Conservation (phyloP, 2,888 invertebrate genomes). For the Apamea crenata region DNA sequence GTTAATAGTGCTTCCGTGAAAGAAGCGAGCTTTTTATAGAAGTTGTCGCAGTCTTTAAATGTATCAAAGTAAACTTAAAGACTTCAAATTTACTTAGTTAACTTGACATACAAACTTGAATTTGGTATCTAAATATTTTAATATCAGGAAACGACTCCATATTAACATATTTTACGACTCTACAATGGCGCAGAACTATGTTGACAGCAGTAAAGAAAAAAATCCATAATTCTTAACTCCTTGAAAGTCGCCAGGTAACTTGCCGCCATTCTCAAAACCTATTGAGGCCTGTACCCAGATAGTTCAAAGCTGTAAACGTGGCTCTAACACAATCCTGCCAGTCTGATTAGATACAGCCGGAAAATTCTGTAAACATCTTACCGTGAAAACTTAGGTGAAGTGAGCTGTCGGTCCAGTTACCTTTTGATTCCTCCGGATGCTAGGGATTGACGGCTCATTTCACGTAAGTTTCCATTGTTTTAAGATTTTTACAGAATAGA, state of each 20-base stretch:
- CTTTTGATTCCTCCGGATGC: no score
- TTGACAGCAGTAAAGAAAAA: neutral
- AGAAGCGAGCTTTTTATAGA: neutral
- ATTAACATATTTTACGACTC: constrained; percentile 11
- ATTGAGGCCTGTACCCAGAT: no score
- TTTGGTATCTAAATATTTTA: neutral
- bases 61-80: neutral
- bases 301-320: neutral
- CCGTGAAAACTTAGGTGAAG: neutral
- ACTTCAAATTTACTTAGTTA: neutral
- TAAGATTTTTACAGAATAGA: neutral
- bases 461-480: neutral
- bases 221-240: neutral
- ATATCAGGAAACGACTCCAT: neutral
- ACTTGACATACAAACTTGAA: neutral
- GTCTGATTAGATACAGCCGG: neutral
- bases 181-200: constrained; percentile 1
- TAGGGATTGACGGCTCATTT: neutral
- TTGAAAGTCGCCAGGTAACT: neutral
- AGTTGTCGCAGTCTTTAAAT: neutral
- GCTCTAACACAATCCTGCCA: neutral
- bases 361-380: neutral
- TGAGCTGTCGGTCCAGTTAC: neutral
- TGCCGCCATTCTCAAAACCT: neutral
- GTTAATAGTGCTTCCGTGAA: neutral